Conservation (phyloP, 2,113 vertebrate species). For the Capreolus pygargus region DNA sequence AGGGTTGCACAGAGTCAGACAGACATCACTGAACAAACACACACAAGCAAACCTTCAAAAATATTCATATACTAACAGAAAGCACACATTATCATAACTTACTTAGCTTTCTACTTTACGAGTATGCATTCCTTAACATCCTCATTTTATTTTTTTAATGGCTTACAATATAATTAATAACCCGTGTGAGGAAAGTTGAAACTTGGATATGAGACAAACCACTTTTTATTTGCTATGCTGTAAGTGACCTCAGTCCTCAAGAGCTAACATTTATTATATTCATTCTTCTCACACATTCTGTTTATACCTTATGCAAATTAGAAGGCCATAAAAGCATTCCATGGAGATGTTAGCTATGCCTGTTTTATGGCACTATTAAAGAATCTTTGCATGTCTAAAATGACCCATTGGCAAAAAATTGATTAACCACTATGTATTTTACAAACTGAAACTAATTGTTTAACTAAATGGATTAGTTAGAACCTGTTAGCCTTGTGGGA, state of each 20-base stretch:
- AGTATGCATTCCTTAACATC: not conserved
- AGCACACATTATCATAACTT: not conserved
- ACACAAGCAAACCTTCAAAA: not conserved
- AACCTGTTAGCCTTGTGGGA: constrained; percentile 24
- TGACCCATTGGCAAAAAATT: not conserved
- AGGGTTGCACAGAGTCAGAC: not conserved
- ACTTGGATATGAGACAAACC: not conserved
- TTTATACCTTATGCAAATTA: constrained; percentile 45
- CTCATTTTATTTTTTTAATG: not conserved
- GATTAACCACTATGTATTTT: constrained; percentile 28
- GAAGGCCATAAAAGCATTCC: constrained; percentile 3
- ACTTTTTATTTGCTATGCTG: not conserved
- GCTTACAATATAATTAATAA: not conserved
- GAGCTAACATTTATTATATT: not conserved
- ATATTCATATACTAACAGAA: not conserved
- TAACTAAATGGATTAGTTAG: constrained; percentile 17
- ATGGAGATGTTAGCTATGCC: not conserved
- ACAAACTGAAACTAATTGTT: constrained; percentile 54
- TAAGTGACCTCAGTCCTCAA: not conserved
- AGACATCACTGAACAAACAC: not conserved
- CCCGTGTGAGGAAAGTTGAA: not conserved
- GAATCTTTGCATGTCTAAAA: not conserved
- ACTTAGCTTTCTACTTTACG: not conserved
- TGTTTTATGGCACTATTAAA: constrained; percentile 16
- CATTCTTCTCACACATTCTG: not conserved